Percentiles rank a stretch among this genome's conserved stretches.
phyloP scores from a whole-genome alignment of 2,797 vertebrate genomes.

The Urocyon cinereoargenteus region DNA sequence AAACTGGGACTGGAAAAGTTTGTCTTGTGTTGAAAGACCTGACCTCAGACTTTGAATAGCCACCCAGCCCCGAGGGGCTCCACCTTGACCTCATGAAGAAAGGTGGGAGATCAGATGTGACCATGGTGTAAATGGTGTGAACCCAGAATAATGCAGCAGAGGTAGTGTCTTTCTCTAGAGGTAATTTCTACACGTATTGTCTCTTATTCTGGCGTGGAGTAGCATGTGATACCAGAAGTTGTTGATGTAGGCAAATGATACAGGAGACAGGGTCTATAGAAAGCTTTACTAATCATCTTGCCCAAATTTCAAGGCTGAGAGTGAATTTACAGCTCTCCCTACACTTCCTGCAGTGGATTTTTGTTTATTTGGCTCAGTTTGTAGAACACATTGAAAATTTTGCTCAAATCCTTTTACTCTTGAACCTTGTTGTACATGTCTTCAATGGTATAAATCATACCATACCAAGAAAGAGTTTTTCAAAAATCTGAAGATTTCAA shows the following conservation, averaged over 20 bases:
- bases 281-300: neutral
- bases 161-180: neutral
- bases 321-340: neutral
- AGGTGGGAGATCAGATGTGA: neutral
- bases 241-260: neutral
- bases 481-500: neutral
- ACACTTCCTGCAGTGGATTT: neutral
- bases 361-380: neutral
- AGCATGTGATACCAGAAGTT: neutral
- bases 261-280: neutral
- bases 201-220: neutral
- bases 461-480: neutral
- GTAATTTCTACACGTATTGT: neutral
- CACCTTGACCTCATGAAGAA: neutral
- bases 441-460: neutral
- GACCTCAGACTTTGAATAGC: neutral
- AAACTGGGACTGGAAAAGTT: neutral
- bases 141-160: neutral
- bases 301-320: neutral
- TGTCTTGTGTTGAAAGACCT: constrained; percentile 44
- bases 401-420: neutral
- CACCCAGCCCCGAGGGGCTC: neutral
- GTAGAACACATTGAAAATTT: neutral
- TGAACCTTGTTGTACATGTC: neutral
- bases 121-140: neutral